Percentiles rank a stretch among this genome's conserved stretches.
Conservation (phyloP, 2,888 invertebrate genomes). For the Flexamia atlantica region DNA sequence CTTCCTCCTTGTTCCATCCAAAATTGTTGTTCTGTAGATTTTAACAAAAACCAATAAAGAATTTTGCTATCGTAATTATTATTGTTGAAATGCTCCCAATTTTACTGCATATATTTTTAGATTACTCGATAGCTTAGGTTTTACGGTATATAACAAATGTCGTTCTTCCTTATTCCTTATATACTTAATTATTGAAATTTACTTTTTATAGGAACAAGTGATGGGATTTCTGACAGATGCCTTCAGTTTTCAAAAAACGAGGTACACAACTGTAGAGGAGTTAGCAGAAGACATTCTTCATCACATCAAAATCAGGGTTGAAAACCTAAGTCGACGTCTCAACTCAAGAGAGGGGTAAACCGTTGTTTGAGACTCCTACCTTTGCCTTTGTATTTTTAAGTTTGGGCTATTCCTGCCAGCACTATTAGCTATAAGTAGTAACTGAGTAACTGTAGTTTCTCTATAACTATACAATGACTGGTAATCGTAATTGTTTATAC, state of each 20-base stretch:
- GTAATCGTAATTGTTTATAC: background rate
- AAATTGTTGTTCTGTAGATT: no score
- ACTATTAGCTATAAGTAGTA: conserved; percentile 21
- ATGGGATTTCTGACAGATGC: conserved; percentile 93
- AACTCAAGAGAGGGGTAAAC: conserved; percentile 24
- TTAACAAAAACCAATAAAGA: no score
- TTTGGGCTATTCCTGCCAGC: background rate
- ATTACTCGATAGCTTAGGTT: no score
- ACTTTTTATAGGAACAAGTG: conserved; percentile 84
- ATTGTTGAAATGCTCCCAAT: no score
- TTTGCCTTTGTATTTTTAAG: background rate
- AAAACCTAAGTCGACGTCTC: conserved; percentile 77
- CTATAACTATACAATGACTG: background rate
- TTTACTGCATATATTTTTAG: no score
- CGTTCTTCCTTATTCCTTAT: no score
- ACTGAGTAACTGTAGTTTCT: background rate
- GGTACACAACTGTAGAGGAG: conserved; percentile 92
- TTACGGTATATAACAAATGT: no score
- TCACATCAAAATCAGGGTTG: conserved; percentile 84
- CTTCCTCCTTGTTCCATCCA: no score
- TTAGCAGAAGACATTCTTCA: conserved; percentile 90
- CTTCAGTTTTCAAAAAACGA: conserved; percentile 94
- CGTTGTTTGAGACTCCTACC: background rate
- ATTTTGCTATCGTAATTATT: no score
- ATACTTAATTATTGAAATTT: background rate